Percentiles rank a stretch among this genome's conserved stretches.
These are phyloP conservation scores for Phyllopteryx taeniolatus DNA, from an alignment of 2,113 vertebrate species.

Conservation along the genomic window DNA sequence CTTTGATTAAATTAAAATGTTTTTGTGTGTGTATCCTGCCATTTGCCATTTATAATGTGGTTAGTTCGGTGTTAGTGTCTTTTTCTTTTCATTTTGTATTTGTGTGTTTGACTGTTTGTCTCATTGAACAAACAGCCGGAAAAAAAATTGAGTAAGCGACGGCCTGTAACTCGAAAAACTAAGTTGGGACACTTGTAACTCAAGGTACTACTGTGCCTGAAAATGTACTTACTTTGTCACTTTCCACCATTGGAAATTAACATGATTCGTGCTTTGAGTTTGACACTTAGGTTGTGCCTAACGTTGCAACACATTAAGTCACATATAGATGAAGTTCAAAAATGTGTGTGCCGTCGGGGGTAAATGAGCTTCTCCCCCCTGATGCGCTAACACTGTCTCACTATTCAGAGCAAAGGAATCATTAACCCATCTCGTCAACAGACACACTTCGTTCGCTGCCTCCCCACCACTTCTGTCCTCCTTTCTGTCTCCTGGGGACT, in stretches of 20 bases:
- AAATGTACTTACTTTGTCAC: neutral
- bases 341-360: slow-evolving; percentile 40
- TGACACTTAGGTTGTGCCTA: slow-evolving; percentile 9
- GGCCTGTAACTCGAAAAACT: too few species aligned
- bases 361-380: slow-evolving; percentile 43
- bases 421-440: slow-evolving; percentile 67
- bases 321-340: slow-evolving; percentile 23
- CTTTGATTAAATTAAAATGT: too few species aligned
- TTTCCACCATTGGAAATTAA: neutral
- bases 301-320: slow-evolving; percentile 13
- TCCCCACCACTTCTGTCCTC: slow-evolving; percentile 29
- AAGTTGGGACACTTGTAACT: neutral
- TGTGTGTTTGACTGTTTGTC: neutral
- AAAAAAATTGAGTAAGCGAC: too few species aligned
- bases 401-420: slow-evolving; percentile 62
- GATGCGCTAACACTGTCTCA: slow-evolving; percentile 44
- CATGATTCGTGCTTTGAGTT: neutral
- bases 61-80: neutral
- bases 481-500: slow-evolving; percentile 38
- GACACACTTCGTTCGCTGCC: slow-evolving; percentile 55
- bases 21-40: too few species aligned
- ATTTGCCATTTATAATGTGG: too few species aligned
- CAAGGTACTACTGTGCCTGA: neutral
- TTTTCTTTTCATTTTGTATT: neutral
- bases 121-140: neutral